Base-by-base conservation (phyloP, 2,888 invertebrate genomes). In the Xylota sylvarum region DNA sequence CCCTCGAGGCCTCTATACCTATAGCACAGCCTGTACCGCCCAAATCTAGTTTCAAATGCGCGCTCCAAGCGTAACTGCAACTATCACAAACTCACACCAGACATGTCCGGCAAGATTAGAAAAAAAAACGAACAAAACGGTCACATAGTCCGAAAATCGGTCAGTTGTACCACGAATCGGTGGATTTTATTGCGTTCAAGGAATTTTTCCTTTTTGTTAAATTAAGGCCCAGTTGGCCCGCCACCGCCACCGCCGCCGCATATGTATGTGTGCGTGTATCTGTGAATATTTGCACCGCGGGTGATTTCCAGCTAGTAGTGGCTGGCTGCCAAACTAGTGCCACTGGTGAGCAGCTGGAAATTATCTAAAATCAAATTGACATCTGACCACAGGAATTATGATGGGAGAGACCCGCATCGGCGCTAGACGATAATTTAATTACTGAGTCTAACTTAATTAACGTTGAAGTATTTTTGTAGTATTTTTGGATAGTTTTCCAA, bases 331-430 rank as follows among this genome's bases (percentile, higher is more conserved):
- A 78, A 48, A 73, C 52, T 35, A 64, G 17, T 74, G 69, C 37
- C 58, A 62, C 50, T 32, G n/a, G 40, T 10, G 30, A 37, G 37
- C 14, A 52, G 30, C 19, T 56, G 48, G 43, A 77, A 78, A 62
- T 77, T 82, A 86, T 81, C 81, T 82, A 64, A 86, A 86, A 86
- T 86, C 77, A 69, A 82, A 73, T 64, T 86, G 86, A 82, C 86
- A 72, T 81, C 81, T 69, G 73, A 86, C 86, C 81, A 72, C 86
- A 86, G 86, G 82, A 86, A 81, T 86, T 86, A 77, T 76, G 86
- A 86, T 73, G 81, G 81, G 35, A 82, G 65, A 56, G 81, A 77
- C 72, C 86, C 50, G 72, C 72, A 76, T 77, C 81, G 72, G 81
- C 72, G 85, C 77, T 81, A 81, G 81, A 78, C 77, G 76, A 86